phyloP scores from a whole-genome alignment of 2,797 vertebrate species.

The Myotis daubentonii region DNA sequence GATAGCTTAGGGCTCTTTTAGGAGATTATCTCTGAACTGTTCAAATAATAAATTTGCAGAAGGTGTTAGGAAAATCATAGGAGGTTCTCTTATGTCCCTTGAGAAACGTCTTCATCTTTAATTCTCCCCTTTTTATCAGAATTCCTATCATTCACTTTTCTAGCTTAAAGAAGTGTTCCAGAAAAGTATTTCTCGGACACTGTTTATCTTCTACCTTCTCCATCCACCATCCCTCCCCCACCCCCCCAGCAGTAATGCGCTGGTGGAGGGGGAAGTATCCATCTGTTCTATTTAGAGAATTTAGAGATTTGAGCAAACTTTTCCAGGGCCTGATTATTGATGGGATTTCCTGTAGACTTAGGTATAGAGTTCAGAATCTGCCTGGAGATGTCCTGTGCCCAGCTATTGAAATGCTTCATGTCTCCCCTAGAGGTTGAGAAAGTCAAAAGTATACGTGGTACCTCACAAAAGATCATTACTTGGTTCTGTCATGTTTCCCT shows the following conservation, averaged over 20 bases:
- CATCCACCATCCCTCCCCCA: not conserved
- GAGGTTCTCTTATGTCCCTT: not conserved
- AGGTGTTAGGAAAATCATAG: not conserved
- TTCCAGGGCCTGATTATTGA: conserved; percentile 5
- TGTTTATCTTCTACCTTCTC: not conserved
- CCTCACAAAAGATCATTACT: conserved; percentile 7
- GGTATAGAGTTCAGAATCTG: conserved; percentile 20
- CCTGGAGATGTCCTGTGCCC: not conserved
- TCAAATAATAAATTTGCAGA: conserved; percentile 46
- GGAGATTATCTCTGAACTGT: not conserved
- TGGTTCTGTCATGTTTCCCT: not conserved
- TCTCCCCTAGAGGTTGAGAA: conserved; percentile 17
- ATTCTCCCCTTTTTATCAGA: conserved; percentile 13
- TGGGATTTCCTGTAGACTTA: not conserved
- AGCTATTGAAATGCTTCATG: not conserved
- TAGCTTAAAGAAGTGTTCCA: conserved; percentile 22
- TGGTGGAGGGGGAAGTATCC: not conserved
- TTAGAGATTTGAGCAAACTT: conserved; percentile 40
- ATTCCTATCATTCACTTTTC: conserved; percentile 18
- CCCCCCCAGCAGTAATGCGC: not conserved
- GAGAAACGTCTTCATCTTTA: conserved; percentile 37
- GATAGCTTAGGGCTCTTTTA: not conserved
- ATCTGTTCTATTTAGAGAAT: conserved; percentile 4
- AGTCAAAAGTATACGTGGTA: not conserved
- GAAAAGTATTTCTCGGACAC: not conserved